phyloP scores from a whole-genome alignment of 2,888 invertebrate species.

The Sarcophaga rosellei region DNA sequence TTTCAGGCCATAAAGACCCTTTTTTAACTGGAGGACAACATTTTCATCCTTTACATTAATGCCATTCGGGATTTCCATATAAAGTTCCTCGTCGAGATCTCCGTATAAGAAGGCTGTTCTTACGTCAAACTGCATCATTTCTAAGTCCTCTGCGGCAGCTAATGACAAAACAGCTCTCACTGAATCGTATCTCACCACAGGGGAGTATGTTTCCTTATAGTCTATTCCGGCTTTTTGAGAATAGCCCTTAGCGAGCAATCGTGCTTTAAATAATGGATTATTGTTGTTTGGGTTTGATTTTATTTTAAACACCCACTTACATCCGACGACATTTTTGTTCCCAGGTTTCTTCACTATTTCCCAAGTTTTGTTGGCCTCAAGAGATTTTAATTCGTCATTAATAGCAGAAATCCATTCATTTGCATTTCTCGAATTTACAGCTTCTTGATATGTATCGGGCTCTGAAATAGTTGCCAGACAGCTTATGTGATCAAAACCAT shows the following conservation, averaged over 20 bases:
- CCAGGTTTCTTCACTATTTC: constrained; percentile 53
- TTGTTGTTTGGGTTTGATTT: constrained; percentile 35
- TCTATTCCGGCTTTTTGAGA: constrained; percentile 52
- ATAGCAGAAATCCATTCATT: constrained; percentile 69
- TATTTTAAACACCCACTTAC: constrained; percentile 64
- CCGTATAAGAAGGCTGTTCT: constrained; percentile 64
- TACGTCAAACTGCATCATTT: constrained; percentile 59
- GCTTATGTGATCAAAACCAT: constrained; percentile 42
- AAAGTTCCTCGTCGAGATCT: constrained; percentile 57
- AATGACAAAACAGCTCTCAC: constrained; percentile 50
- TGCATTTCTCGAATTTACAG: constrained; percentile 54
- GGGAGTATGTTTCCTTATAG: constrained; percentile 60
- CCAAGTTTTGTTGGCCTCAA: constrained; percentile 65
- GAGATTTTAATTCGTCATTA: constrained; percentile 65
- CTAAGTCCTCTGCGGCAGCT: constrained; percentile 9
- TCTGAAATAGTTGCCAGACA: constrained; percentile 51
- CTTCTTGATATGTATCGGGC: constrained; percentile 64
- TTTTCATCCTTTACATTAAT: constrained; percentile 61
- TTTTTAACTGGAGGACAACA: constrained; percentile 63
- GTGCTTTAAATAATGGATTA: constrained; percentile 1
- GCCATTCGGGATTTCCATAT: constrained; percentile 63
- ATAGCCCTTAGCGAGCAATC: not conserved
- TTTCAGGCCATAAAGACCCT: constrained; percentile 70
- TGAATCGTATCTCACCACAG: constrained; percentile 53
- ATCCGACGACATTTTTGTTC: constrained; percentile 34